phyloP scores from a whole-genome alignment of 2,113 vertebrate genomes.

The Silurus asotus region DNA sequence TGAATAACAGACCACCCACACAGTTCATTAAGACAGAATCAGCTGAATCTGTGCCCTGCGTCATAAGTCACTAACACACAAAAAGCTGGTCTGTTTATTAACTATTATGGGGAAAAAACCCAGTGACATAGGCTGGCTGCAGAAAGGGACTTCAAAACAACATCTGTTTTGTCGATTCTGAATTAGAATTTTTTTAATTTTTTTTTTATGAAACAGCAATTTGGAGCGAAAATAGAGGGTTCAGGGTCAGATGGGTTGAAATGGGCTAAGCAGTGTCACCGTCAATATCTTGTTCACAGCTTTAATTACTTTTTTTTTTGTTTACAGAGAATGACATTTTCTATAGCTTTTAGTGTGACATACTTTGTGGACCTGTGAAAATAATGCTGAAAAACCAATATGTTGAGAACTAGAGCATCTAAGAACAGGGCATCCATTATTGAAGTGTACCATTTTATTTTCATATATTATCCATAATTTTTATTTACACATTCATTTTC shows the following conservation, averaged over 20 bases:
- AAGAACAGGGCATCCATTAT: not conserved
- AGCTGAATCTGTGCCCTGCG: not conserved
- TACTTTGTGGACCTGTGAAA: not conserved
- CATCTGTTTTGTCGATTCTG: not conserved
- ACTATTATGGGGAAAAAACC: not conserved
- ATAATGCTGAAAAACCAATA: not conserved
- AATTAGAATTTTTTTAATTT: not conserved
- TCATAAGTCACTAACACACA: slow-evolving; percentile 24
- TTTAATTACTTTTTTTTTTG: not conserved
- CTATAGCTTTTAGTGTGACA: not conserved
- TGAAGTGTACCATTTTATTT: not conserved
- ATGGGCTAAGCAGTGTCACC: not conserved
- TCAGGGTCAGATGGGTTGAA: not conserved
- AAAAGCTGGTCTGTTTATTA: not conserved
- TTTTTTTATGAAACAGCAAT: slow-evolving; percentile 10
- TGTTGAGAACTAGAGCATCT: not conserved
- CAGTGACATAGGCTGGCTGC: not conserved
- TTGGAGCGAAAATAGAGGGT: not conserved
- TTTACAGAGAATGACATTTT: not conserved
- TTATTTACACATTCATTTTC: slow-evolving; percentile 9
- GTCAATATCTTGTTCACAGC: not conserved
- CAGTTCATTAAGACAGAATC: slow-evolving; percentile 10
- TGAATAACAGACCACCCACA: not conserved
- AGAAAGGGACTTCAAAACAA: not conserved
- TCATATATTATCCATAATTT: not conserved